Conservation (phyloP, 2,888 invertebrate species). For the Drosophila fulvimacula region DNA sequence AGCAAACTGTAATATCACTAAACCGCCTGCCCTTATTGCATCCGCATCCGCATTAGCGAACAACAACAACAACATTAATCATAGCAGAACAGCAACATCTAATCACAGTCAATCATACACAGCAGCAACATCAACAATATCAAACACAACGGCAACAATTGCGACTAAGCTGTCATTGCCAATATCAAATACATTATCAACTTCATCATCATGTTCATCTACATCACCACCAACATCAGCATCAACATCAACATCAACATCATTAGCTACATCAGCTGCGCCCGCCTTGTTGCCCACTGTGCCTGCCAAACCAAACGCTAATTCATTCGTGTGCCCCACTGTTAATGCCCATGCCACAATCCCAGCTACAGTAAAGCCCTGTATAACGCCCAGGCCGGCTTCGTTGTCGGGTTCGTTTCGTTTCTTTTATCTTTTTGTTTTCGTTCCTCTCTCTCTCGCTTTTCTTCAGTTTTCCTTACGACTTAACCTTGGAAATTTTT, state of each 20-base stretch:
- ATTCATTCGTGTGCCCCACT: conserved; percentile 63
- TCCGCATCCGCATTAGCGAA: conserved; percentile 33
- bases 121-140: conserved; percentile 34
- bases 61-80: conserved; percentile 31
- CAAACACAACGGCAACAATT: conserved; percentile 30
- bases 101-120: conserved; percentile 62
- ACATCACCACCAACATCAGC: conserved; percentile 29
- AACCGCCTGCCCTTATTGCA: conserved; percentile 69
- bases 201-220: too few relatives aligned
- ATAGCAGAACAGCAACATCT: conserved; percentile 36
- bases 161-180: conserved; percentile 52
- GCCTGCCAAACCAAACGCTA: conserved; percentile 51
- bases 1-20: conserved; percentile 81
- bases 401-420: conserved; percentile 84
- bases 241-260: conserved; percentile 42
- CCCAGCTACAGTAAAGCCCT: conserved; percentile 78
- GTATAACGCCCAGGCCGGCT: conserved; percentile 85
- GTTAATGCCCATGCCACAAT: conserved; percentile 53
- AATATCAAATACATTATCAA: conserved; percentile 43
- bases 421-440: conserved; percentile 56
- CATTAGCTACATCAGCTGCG: conserved; percentile 17
- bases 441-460: conserved; percentile 23
- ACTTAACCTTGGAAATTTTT: conserved; percentile 16
- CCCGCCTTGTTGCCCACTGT: conserved; percentile 40
- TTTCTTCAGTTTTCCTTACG: conserved; percentile 21